Base-by-base conservation (phyloP, 1,140 invertebrate species). In the Cryptotermes secundus region DNA sequence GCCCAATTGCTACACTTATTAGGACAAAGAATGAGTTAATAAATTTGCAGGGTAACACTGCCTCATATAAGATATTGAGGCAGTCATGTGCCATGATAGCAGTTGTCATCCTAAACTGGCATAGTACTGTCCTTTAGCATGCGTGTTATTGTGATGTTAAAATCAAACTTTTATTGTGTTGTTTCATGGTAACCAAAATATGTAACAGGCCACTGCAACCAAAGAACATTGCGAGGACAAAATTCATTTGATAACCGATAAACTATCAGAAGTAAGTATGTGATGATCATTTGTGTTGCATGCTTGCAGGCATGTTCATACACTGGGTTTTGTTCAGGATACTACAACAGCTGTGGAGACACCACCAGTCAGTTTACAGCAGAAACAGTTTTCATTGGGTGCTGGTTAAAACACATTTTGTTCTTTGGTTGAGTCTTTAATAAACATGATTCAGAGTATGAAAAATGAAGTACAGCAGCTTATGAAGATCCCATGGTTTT, bases 151-250 rank as follows among this genome's bases (percentile, higher is more conserved):
- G 80, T 81, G 80, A n/a, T 81, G 26, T 45, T 45, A 45, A 53
- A 85, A 65, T 26, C 59, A 65, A 65, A 65, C 59, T 65, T 65
- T 83, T 84, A 80, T 72, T 82, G 81, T 86, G 85, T 85, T 85
- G 53, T 84, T 86, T 85, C 72, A 79, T 85, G 80, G 80, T 83
- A 79, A 83, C 36, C 35, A 80, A 80, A 80, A 84, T 81, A 80
- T 81, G 34, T 84, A 85, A 87, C 89, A 93, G 93, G 93, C 93
- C 87, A 92, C 92, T 89, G 92, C 92, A 90, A 91, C 92, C 86
- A 91, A 92, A 89, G 92, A 93, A 86, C 91, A 92, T 90, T 92
- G 92, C 89, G 93, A 93, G 90, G 93, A 93, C 91, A 92, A 93
- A 92, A 93, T 93, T 88, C 92, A 92, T 90, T 88, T 90, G 89